A percentile compares a stretch with the other conserved stretches of the same genome.
Conservation (phyloP, 2,113 vertebrate genomes). For the Psilopsiagon aurifrons region DNA sequence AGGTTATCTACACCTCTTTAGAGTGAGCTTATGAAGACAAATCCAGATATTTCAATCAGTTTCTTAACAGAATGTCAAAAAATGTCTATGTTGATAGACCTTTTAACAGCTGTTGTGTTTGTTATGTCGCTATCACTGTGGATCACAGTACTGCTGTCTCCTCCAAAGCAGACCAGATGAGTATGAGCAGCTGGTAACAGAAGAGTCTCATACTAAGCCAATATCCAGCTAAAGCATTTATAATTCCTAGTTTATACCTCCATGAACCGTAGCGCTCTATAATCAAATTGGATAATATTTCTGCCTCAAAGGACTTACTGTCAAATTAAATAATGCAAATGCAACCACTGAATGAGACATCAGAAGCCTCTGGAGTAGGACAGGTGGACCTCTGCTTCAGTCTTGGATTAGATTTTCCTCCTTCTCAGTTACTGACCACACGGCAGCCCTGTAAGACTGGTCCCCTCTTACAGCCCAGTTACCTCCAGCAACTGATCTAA, state of each 20-base stretch:
- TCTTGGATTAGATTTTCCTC: neutral
- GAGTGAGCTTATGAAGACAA: neutral
- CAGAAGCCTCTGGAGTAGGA: neutral
- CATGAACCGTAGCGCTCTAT: neutral
- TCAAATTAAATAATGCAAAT: neutral
- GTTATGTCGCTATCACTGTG: neutral
- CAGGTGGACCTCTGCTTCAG: neutral
- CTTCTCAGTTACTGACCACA: neutral
- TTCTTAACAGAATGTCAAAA: conserved; percentile 13
- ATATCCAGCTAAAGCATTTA: neutral
- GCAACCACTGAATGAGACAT: neutral
- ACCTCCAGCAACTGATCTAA: neutral
- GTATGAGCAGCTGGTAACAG: conserved; percentile 16
- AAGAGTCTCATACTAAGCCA: neutral
- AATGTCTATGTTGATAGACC: neutral
- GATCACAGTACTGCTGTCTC: neutral
- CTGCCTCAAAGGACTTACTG: neutral
- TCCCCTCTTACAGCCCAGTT: neutral
- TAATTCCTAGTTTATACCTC: neutral
- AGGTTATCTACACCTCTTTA: neutral
- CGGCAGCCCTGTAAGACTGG: neutral
- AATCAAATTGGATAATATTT: neutral
- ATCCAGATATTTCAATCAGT: conserved; percentile 28
- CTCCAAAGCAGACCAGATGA: neutral
- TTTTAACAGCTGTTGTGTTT: conserved; percentile 21